Percentiles rank a stretch among this genome's conserved stretches.
Evolutionary conservation across 2,888 invertebrate species (phyloP).

Genomic region (Spisula subtruncata): DNA sequence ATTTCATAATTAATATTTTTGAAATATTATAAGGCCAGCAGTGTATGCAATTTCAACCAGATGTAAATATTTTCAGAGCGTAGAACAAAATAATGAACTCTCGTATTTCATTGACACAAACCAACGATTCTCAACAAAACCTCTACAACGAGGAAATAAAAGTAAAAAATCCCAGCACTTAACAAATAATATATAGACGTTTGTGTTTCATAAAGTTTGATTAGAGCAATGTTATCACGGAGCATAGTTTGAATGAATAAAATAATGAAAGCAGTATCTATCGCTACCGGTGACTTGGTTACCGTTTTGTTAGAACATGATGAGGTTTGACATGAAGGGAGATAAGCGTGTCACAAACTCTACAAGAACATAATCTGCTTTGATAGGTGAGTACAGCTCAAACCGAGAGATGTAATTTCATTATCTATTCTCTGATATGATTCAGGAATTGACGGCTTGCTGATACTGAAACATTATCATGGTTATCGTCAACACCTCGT

Average conservation of each 20-base stretch:
- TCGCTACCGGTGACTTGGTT: background rate
- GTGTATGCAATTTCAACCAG: background rate
- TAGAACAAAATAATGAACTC: no score
- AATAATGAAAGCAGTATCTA: constrained; percentile 8
- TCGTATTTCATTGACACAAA: no score
- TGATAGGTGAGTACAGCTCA: constrained; percentile 31
- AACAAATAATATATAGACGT: no score
- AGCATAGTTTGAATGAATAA: constrained; percentile 17
- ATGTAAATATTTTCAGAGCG: no score
- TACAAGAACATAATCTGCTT: constrained; percentile 47
- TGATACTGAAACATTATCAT: constrained; percentile 39
- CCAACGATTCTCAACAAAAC: no score
- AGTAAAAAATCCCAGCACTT: no score
- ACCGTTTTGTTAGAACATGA: constrained; percentile 26
- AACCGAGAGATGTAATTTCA: constrained; percentile 56
- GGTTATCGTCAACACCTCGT: constrained; percentile 48
- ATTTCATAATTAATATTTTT: no score
- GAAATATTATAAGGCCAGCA: no score
- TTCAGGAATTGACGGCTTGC: constrained; percentile 35
- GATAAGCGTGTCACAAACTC: constrained; percentile 60
- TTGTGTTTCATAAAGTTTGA: no score
- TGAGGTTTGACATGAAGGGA: constrained; percentile 55
- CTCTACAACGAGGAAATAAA: no score
- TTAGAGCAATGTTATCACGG: no score
- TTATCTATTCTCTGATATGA: constrained; percentile 46